These are phyloP conservation scores for Temnopleurus reevesii DNA, from an alignment of 53 echinoderm and acorn worm species.

Conservation along the genomic window DNA sequence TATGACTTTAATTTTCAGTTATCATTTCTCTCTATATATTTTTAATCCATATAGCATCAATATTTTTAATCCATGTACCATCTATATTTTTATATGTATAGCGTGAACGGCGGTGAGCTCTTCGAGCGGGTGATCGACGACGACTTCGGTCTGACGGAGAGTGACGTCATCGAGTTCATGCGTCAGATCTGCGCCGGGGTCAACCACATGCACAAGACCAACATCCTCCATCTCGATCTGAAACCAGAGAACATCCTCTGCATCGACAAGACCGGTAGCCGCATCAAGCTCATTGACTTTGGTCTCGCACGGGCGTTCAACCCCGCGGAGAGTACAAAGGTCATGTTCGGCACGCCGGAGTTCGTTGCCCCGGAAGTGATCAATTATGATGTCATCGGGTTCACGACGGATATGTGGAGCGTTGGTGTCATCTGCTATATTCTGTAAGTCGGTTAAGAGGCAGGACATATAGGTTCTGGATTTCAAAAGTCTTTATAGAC, in stretches of 20 bases:
- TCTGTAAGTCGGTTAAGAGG: constrained; percentile 68
- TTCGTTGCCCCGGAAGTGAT: constrained; percentile 99
- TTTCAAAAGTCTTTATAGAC: no score
- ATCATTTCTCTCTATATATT: no score
- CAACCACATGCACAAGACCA: constrained; percentile 83
- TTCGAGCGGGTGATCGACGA: constrained; percentile 98
- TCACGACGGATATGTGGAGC: constrained; percentile 97
- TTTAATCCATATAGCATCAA: no score
- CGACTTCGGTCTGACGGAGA: constrained; percentile 87
- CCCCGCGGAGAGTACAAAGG: constrained; percentile 77
- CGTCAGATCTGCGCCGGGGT: constrained; percentile 98
- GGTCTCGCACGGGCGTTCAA: constrained; percentile 89
- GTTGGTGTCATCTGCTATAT: constrained; percentile 98
- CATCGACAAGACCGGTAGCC: constrained; percentile 79
- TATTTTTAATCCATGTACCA: no score
- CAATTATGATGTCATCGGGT: constrained; percentile 88
- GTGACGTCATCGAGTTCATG: constrained; percentile 96
- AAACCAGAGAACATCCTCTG: constrained; percentile 99
- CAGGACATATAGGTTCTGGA: background rate
- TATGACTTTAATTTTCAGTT: no score
- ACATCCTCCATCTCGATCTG: constrained; percentile 90
- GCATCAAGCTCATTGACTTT: constrained; percentile 96
- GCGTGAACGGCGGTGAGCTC: constrained; percentile 88
- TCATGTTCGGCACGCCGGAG: constrained; percentile 98
- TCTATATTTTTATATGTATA: no score